Evolutionary conservation across 2,113 vertebrate species (phyloP).

Genomic region (Nanorana parkeri): DNA sequence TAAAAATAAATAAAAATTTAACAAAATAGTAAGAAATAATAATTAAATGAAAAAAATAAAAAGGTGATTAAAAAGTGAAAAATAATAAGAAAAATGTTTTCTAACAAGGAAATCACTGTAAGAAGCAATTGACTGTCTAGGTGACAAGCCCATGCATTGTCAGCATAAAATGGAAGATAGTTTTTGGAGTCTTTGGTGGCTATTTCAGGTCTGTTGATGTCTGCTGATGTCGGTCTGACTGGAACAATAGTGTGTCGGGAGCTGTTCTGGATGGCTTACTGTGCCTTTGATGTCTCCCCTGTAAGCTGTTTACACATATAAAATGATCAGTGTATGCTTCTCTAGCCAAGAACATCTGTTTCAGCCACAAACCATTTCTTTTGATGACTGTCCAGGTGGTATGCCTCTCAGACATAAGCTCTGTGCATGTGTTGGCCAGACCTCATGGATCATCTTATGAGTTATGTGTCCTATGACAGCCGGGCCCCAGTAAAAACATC

Average conservation of each 20-base stretch:
- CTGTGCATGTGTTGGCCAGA: conserved; percentile 50
- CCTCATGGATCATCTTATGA: conserved; percentile 44
- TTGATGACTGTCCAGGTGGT: conserved; percentile 53
- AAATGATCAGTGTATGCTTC: conserved; percentile 32
- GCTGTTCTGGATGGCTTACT: conserved; percentile 8
- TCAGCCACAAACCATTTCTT: conserved; percentile 38
- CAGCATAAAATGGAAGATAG: too few relatives aligned
- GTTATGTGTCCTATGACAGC: conserved; percentile 48
- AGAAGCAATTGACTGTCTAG: too few relatives aligned
- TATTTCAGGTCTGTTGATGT: background rate
- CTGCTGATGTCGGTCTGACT: conserved; percentile 6
- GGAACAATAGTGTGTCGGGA: conserved; percentile 29
- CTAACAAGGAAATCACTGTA: too few relatives aligned
- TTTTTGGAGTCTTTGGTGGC: background rate
- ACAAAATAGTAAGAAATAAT: too few relatives aligned
- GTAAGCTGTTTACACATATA: conserved; percentile 28
- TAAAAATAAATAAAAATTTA: too few relatives aligned
- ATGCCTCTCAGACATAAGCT: conserved; percentile 44
- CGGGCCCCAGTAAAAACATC: conserved; percentile 51
- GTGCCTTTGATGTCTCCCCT: conserved; percentile 32
- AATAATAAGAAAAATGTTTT: too few relatives aligned
- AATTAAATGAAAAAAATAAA: too few relatives aligned
- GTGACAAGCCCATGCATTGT: too few relatives aligned
- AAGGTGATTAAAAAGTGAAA: too few relatives aligned
- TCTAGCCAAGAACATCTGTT: conserved; percentile 57